A percentile compares a stretch with the other conserved stretches of the same genome.
phyloP scores from a whole-genome alignment of 2,113 vertebrate species.

The Pituophis catenifer region DNA sequence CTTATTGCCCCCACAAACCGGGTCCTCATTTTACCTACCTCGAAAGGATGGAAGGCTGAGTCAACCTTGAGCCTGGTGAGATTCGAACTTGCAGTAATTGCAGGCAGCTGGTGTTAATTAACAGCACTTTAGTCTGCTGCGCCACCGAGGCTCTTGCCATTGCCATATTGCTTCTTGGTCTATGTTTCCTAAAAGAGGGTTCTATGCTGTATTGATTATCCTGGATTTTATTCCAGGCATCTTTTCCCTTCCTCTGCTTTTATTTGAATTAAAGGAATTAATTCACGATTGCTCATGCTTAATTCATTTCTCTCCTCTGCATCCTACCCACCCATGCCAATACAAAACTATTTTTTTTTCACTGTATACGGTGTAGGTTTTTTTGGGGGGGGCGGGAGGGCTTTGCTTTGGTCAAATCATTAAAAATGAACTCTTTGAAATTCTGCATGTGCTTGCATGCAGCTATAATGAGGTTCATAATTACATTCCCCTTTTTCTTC shows the following conservation, averaged over 20 bases:
- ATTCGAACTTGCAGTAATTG: too few relatives aligned
- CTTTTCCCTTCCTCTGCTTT: neutral
- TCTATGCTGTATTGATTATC: neutral
- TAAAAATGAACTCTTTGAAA: neutral
- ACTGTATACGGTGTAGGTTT: neutral
- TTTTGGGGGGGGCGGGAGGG: neutral
- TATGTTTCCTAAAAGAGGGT: neutral
- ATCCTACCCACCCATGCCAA: neutral
- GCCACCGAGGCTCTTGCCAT: neutral
- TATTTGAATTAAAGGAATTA: neutral
- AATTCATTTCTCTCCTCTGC: neutral
- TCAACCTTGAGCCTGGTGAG: too few relatives aligned
- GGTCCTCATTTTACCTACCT: too few relatives aligned
- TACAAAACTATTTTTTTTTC: rapidly evolving
- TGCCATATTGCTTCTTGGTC: neutral
- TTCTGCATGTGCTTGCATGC: neutral
- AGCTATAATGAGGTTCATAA: neutral
- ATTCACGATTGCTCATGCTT: neutral
- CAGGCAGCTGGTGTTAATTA: too few relatives aligned
- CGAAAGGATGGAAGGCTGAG: too few relatives aligned
- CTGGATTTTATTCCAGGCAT: neutral
- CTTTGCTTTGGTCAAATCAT: neutral
- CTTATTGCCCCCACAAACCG: too few relatives aligned
- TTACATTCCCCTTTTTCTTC: neutral
- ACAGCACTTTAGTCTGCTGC: too few relatives aligned